These are phyloP conservation scores for Alcedo quadribrachys DNA, from an alignment of 2,797 vertebrate genomes.

Conservation along the genomic window DNA sequence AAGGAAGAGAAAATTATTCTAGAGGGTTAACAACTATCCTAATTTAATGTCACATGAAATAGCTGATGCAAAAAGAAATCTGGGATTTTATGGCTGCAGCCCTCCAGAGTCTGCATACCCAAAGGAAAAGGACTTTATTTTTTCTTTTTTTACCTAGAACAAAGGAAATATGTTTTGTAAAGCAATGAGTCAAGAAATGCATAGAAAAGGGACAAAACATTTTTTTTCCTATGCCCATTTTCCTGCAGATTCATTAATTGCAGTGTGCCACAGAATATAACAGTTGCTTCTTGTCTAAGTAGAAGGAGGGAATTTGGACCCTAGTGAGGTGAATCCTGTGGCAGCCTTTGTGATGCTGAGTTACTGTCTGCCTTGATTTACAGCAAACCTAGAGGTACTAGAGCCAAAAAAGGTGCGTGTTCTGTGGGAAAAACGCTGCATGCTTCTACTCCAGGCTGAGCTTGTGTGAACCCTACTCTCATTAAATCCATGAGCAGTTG, in stretches of 20 bases:
- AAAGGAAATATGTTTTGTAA: neutral
- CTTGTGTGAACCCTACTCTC: neutral
- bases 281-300: neutral
- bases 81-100: neutral
- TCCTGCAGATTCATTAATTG: neutral
- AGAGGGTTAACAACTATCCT: conserved; percentile 62
- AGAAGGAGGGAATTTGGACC: neutral
- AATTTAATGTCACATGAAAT: conserved; percentile 61
- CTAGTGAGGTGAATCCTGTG: neutral
- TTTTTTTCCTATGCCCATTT: neutral
- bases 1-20: conserved; percentile 66
- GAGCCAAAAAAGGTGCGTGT: neutral
- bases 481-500: neutral
- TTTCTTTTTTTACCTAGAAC: neutral
- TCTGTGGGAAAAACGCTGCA: neutral
- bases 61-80: conserved; percentile 29
- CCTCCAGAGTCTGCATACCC: neutral
- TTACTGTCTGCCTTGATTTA: neutral
- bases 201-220: neutral
- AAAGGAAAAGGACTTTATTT: neutral
- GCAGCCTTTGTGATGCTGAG: neutral
- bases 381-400: neutral
- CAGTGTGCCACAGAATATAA: neutral
- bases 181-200: neutral
- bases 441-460: neutral